Evolutionary conservation across 2,797 vertebrate genomes (phyloP), one percentile per base, ranked within the genome.

Genomic region (Fringilla coelebs): DNA sequence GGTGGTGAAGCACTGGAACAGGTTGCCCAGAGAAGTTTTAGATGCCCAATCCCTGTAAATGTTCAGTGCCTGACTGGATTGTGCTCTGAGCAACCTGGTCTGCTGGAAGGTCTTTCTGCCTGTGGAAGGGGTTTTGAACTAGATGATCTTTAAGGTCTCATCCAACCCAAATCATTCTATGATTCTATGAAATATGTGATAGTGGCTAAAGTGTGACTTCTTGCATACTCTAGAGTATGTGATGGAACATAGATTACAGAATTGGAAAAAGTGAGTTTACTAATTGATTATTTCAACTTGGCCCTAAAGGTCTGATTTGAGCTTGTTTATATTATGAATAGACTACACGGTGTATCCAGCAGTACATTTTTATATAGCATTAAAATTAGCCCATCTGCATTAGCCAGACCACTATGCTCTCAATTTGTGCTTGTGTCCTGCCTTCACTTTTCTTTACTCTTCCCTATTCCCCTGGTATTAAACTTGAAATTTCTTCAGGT

Each of bases 211-310:
- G 7, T 26, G 6, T 70, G 80, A 78, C 7, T 71, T 20, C 9
- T 65, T 20, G 28, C 0, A 3, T 71, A 13, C 29, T 61, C 15
- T 22, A 10, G 51, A 46, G 10, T 31, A 13, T 1, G 1, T 61
- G 67, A 72, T 57, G 26, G 60, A 78, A 60, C 26, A 52, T 52
- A 51, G 28, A 38, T 77, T 48, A 55, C 7, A 6, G 21, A 89
- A 52, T 32, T 80, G 57, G 34, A 55, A 55, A 68, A 73, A 66
- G 9, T 29, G 29, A 48, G 13, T 51, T 51, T 52, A 10, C 36
- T 45, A 41, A 36, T 49, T 66, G 22, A 15, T 81, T 74, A 49
- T 81, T 82, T 75, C 15, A 32, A 0, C 61, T 66, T 77, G n/a
- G 8, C 79, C 34, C 41, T 45, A 46, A 70, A 51, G 31, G 17